These are phyloP conservation scores for Micronycteris hirsuta DNA, from an alignment of 2,113 vertebrate species.

Conservation along the genomic window DNA sequence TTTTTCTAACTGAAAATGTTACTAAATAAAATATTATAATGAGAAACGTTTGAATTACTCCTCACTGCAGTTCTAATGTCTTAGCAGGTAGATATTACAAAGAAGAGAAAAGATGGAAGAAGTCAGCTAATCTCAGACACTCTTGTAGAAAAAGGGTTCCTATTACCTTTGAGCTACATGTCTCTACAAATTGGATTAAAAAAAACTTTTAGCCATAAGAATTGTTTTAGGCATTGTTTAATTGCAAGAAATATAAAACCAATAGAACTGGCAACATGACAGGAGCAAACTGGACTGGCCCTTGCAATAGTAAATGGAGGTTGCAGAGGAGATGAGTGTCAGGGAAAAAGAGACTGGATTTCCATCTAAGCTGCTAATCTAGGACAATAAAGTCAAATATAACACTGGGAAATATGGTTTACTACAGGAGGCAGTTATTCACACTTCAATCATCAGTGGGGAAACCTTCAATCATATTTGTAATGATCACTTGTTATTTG, in stretches of 20 bases:
- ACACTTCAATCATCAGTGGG: neutral
- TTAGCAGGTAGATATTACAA: neutral
- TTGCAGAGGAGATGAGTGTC: neutral
- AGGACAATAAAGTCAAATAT: neutral
- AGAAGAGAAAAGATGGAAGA: neutral
- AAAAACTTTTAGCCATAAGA: neutral
- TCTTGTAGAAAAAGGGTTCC: neutral
- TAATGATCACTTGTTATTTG: neutral
- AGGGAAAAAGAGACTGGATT: neutral
- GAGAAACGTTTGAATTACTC: neutral
- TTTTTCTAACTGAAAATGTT: neutral
- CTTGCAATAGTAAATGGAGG: neutral
- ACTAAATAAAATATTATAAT: neutral
- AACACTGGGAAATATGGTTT: neutral
- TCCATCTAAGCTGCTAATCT: neutral
- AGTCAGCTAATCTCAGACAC: neutral
- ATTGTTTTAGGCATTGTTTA: neutral
- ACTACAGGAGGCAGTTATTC: neutral
- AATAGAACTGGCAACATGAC: neutral
- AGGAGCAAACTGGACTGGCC: neutral
- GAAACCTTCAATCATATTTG: neutral
- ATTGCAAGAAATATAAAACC: conserved; percentile 21
- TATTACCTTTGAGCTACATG: neutral
- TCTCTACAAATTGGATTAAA: neutral
- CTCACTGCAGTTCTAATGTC: neutral